Evolutionary conservation across 2,797 vertebrate species (phyloP).

Genomic region (Tympanoctomys barrerae): DNA sequence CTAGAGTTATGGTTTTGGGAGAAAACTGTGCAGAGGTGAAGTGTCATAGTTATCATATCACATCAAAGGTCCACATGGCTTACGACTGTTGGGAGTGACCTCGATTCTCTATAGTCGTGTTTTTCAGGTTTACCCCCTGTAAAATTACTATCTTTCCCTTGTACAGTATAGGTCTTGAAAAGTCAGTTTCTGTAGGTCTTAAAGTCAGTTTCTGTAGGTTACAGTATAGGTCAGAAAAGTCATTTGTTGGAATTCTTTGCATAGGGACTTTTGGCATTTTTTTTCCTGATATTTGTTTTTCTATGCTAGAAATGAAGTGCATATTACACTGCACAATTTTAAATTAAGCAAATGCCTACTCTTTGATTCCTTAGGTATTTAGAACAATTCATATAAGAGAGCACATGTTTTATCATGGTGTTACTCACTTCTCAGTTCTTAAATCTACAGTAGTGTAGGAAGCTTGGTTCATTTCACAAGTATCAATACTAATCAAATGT

Average conservation of each 20-base stretch:
- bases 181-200: not conserved
- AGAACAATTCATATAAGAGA: not conserved
- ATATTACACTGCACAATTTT: not conserved
- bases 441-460: not conserved
- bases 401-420: conserved; percentile 31
- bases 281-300: conserved; percentile 25
- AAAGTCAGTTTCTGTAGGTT: not conserved
- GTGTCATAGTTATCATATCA: not conserved
- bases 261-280: not conserved
- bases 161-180: not conserved
- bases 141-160: not conserved
- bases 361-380: not conserved
- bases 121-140: not conserved
- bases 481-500: not conserved
- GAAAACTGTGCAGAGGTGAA: not conserved
- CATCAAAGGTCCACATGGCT: not conserved
- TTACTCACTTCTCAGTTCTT: not conserved
- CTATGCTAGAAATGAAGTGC: not conserved
- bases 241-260: conserved; percentile 20
- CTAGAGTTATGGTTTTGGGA: not conserved
- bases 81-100: not conserved
- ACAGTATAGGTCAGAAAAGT: no score
- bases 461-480: conserved; percentile 15
- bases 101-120: not conserved
- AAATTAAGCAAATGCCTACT: conserved; percentile 44